Evolutionary conservation across 2,888 invertebrate species (phyloP), one percentile per base, ranked within the genome.

Genomic region (Trachelus tabidus): DNA sequence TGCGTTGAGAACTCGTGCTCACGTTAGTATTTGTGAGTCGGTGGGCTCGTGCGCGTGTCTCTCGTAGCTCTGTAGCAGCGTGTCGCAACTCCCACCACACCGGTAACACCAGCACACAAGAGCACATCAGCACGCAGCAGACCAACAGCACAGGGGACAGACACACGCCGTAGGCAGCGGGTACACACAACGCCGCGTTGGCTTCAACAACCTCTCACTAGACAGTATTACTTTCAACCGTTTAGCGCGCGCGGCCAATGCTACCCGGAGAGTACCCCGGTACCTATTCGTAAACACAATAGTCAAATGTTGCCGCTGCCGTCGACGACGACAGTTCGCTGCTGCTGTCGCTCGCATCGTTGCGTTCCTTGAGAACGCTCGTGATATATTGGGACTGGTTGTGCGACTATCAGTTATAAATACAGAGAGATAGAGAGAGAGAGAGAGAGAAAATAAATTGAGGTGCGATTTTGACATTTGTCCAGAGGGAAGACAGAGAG

Each of bases 161-260:
- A 84, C 83, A 81, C 81, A 81, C 81, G 77, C 78, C 81, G 81
- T 80, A 75, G 68, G 79, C 77, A 75, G 33, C 71, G 71, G 75
- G 40, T 78, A 73, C 76, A 79, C 79, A 79, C 79, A 82, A 83
- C 82, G 79, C 83, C 82, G 82, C 83, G 83, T 85, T 85, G 86
- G 87, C 86, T 86, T 85, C 87, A 87, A 86, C 88, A 87, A 86
- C 86, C 88, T 89, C 88, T 89, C 89, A 86, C 89, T 86, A 87
- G 88, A 88, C 87, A 87, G 89, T 88, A 89, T 88, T 89, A 88
- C 89, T 89, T 87, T 87, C 88, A 86, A 89, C 84, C 88, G 87
- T 89, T 89, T 89, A 89, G 87, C 82, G 83, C 79, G 81, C 82
- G 80, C 81, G 85, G 85, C 86, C 85, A 85, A 86, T 87, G 85